Percentiles rank a stretch among this genome's conserved stretches.
Evolutionary conservation across 2,113 vertebrate species (phyloP).

Genomic region (Pelusios castaneus): DNA sequence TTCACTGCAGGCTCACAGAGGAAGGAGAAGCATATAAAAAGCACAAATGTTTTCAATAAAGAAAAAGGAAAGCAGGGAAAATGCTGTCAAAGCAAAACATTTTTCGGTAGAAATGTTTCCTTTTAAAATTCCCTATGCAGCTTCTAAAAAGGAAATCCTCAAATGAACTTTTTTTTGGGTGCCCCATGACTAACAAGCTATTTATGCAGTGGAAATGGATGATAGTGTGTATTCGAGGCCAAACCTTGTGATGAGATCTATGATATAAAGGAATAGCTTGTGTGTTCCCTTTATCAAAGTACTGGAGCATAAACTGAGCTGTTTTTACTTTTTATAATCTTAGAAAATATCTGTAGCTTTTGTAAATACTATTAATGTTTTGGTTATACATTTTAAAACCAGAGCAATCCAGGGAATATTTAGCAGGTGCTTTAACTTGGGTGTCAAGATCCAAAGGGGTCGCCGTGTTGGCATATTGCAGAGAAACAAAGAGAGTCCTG

Average conservation of each 20-base stretch:
- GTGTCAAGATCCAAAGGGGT: no score
- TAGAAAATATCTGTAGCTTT: neutral
- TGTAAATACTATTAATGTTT: neutral
- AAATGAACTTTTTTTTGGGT: constrained; percentile 40
- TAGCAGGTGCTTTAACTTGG: neutral
- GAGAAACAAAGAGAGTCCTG: no score
- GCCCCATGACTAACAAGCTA: neutral
- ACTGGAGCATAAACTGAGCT: neutral
- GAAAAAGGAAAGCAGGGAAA: constrained; percentile 48
- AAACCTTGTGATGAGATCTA: constrained; percentile 19
- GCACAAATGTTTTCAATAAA: constrained; percentile 25
- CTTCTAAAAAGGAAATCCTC: constrained; percentile 45
- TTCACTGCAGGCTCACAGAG: neutral
- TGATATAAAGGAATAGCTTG: neutral
- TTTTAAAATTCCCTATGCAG: constrained; percentile 30
- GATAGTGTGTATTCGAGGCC: neutral
- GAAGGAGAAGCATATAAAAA: constrained; percentile 7
- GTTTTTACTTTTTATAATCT: neutral
- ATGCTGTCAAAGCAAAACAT: constrained; percentile 47
- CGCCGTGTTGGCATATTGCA: no score
- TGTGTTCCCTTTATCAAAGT: neutral
- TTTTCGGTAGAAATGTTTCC: constrained; percentile 45
- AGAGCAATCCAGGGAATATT: neutral
- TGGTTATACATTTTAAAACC: neutral
- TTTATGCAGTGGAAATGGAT: neutral